phyloP scores from a whole-genome alignment of 2,888 invertebrate genomes.

The Cacoxenus indagator region DNA sequence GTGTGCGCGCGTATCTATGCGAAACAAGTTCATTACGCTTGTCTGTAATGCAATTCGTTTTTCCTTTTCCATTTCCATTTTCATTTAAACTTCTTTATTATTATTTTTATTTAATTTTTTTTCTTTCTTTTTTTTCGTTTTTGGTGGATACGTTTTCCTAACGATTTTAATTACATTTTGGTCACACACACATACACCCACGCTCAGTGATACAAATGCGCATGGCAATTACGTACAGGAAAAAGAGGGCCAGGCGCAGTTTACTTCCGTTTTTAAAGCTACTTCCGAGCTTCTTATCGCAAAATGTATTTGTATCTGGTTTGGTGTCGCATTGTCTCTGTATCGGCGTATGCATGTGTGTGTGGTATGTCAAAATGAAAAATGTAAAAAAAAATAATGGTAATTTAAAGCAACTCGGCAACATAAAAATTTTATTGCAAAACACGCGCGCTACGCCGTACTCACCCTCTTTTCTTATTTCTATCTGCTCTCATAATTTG shows the following conservation, averaged over 20 bases:
- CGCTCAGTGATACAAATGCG: not conserved
- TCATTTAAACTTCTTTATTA: not conserved
- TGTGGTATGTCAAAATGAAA: not conserved
- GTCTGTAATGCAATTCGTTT: not conserved
- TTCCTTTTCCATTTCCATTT: not conserved
- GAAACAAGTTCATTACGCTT: constrained; percentile 56
- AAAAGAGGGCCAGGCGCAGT: not conserved
- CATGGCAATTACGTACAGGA: not conserved
- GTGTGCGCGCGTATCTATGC: not conserved
- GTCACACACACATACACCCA: not conserved
- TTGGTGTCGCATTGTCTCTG: no score
- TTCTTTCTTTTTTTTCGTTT: not conserved
- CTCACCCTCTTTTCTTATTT: not conserved
- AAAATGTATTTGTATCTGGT: constrained; percentile 1
- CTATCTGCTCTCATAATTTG: not conserved
- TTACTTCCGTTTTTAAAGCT: not conserved
- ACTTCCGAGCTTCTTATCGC: constrained; percentile 8
- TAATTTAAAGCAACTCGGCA: constrained; percentile 43
- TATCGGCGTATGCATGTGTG: constrained; percentile 2
- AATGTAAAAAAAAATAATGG: constrained; percentile 38
- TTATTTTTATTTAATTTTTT: not conserved
- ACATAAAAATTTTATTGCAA: not conserved
- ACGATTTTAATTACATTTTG: constrained; percentile 5
- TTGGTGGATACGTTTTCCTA: not conserved
- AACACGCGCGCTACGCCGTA: constrained; percentile 36